Evolutionary conservation across 2,113 vertebrate genomes (phyloP), one percentile per base, ranked within the genome.

Genomic region (Austrofundulus limnaeus): DNA sequence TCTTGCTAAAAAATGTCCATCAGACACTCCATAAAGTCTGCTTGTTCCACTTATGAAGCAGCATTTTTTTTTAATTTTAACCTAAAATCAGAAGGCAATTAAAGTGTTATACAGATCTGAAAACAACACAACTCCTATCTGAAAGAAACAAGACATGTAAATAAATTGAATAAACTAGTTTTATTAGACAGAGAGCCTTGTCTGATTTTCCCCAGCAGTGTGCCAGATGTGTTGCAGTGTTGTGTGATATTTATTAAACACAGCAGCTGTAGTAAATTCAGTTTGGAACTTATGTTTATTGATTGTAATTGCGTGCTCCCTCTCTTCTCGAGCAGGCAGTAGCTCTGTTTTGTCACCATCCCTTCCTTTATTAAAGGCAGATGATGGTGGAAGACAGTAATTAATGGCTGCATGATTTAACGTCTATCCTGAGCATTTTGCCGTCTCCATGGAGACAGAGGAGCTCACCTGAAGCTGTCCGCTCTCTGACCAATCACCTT

Each of bases 361-460:
- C 37, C 60, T 71, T 25, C 71, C 52, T 85, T 83, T 76, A 78
- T 76, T 78, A 78, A 74, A 54, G 72, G 81, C 83, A 87, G 61
- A 81, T 72, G 72, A 81, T 61, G 51, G 56, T 16, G 63, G 66
- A 73, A 70, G 83, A 80, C 78, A 77, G 66, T 84, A 85, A 88
- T 85, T 85, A 85, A 89, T 82, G 74, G 72, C 66, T 75, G 77
- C 66, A 61, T 55, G 68, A 67, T 63, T 78, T 80, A 86, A 89
- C 81, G 78, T 76, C 60, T 16, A 20, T 78, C 77, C 76, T 75
- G 56, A 78, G 86, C 75, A 20, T 81, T 75, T 69, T 21, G 61
- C 64, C 2, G 72, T 88, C 78, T 77, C 82, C 77, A 81, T 82
- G 59, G 85, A 76, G 78, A 88, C 78, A 1, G 58, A 51, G 66